Conservation (phyloP, 2,888 invertebrate genomes). For the Tinea trinotella region DNA sequence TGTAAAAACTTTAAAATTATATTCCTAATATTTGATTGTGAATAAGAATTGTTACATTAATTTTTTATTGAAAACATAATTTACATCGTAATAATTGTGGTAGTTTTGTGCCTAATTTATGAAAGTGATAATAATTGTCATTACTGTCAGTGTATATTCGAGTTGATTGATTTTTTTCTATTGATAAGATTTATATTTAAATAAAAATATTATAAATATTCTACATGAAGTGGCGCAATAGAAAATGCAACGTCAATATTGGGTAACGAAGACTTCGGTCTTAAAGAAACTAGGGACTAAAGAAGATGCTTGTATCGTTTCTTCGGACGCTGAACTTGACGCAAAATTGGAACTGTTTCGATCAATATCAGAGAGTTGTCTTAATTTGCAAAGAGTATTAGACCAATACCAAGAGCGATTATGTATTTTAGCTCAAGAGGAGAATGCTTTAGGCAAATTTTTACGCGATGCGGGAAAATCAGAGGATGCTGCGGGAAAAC, state of each 20-base stretch:
- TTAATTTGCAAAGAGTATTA: constrained; percentile 87
- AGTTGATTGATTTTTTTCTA: not conserved
- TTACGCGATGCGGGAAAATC: constrained; percentile 95
- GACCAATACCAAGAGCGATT: constrained; percentile 95
- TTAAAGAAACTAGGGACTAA: constrained; percentile 94
- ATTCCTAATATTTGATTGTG: too few relatives aligned
- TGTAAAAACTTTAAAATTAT: too few relatives aligned
- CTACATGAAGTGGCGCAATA: not conserved
- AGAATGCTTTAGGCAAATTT: constrained; percentile 94
- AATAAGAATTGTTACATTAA: too few relatives aligned
- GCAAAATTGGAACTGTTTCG: constrained; percentile 95
- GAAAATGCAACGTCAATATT: constrained; percentile 93
- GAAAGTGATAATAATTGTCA: not conserved
- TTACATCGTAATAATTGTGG: too few relatives aligned
- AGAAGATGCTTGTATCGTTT: constrained; percentile 96
- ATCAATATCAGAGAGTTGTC: constrained; percentile 92
- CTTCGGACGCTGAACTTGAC: constrained; percentile 97
- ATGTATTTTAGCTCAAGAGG: constrained; percentile 94
- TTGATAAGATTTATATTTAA: not conserved
- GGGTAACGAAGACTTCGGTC: constrained; percentile 97
- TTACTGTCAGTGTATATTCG: not conserved
- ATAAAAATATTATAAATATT: not conserved
- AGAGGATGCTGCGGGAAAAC: constrained; percentile 82
- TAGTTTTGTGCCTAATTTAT: too few relatives aligned
- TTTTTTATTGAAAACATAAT: too few relatives aligned